Percentiles rank a stretch among this genome's conserved stretches.
phyloP scores from a whole-genome alignment of 92 coral and sea anemone species.

The Palythoa grandis region DNA sequence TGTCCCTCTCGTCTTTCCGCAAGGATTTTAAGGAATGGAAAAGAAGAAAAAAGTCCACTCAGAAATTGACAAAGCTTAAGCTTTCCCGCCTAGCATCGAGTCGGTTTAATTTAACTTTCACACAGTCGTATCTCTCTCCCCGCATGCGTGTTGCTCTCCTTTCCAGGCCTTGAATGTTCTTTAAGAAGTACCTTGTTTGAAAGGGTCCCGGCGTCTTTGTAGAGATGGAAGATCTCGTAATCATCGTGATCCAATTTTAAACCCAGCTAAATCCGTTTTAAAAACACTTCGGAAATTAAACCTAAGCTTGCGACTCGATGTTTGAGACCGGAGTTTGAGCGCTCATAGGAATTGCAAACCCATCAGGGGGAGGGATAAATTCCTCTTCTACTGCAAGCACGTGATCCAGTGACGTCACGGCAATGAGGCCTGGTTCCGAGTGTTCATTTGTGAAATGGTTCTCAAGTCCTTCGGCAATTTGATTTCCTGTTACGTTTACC shows the following conservation, averaged over 20 bases:
- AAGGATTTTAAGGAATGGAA: too few relatives aligned
- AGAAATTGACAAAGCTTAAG: too few relatives aligned
- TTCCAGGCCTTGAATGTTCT: too few relatives aligned
- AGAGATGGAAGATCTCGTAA: neutral
- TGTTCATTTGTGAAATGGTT: neutral
- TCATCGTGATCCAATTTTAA: too few relatives aligned
- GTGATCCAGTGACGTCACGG: slow-evolving; percentile 25
- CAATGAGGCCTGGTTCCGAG: slow-evolving; percentile 6
- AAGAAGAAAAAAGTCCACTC: too few relatives aligned
- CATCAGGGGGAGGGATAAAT: slow-evolving; percentile 13
- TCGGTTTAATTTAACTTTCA: too few relatives aligned
- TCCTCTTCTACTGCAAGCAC: slow-evolving; percentile 24
- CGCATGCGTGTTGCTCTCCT: too few relatives aligned
- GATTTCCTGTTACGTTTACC: neutral
- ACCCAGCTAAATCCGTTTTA: too few relatives aligned
- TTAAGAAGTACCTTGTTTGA: too few relatives aligned
- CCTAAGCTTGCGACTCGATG: slow-evolving; percentile 28
- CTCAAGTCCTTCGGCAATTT: neutral
- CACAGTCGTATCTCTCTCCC: too few relatives aligned
- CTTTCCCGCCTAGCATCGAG: too few relatives aligned
- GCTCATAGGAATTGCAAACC: neutral
- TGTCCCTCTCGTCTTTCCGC: too few relatives aligned
- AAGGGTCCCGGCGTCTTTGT: neutral
- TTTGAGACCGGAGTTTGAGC: neutral
- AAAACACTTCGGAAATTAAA: neutral